Conservation (phyloP, 2,888 invertebrate species). For the Carcina quercana region DNA sequence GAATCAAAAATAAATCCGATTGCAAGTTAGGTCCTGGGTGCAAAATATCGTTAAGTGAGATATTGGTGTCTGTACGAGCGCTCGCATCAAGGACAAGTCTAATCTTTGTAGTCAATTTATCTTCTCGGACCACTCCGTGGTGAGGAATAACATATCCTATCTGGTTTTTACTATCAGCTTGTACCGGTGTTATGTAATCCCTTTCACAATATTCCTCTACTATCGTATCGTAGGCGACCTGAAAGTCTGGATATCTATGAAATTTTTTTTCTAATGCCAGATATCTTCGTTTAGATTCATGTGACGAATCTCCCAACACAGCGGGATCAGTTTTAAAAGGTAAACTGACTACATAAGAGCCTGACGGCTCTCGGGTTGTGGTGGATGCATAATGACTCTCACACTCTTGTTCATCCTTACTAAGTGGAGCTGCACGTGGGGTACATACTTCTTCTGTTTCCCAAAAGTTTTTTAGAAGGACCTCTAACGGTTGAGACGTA, state of each 20-base stretch:
- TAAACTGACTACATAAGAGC: slow-evolving; percentile 5
- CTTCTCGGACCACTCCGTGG: background rate
- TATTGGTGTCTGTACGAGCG: background rate
- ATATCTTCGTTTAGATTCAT: slow-evolving; percentile 6
- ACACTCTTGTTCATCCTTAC: slow-evolving; percentile 9
- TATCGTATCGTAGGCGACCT: slow-evolving; percentile 4
- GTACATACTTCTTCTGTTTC: slow-evolving; percentile 7
- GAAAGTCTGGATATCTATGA: background rate
- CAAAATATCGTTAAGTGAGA: slow-evolving; percentile 2
- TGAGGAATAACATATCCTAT: slow-evolving; percentile 1
- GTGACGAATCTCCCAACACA: slow-evolving; percentile 8
- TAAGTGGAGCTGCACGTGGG: background rate
- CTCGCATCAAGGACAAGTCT: slow-evolving; percentile 1
- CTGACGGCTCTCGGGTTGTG: background rate
- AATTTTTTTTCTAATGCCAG: slow-evolving; percentile 7
- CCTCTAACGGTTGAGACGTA: background rate
- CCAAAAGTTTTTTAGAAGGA: slow-evolving; percentile 3
- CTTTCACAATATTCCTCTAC: slow-evolving; percentile 8
- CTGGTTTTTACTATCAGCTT: background rate
- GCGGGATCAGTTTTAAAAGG: slow-evolving; percentile 6
- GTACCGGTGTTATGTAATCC: slow-evolving; percentile 1
- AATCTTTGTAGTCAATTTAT: background rate
- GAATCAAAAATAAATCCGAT: slow-evolving; percentile 1
- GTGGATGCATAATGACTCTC: slow-evolving; percentile 2
- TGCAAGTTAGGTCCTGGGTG: slow-evolving; percentile 2